Percentiles rank a stretch among this genome's conserved stretches.
Conservation (phyloP, 1,140 invertebrate genomes). For the Berghia stephanieae region DNA sequence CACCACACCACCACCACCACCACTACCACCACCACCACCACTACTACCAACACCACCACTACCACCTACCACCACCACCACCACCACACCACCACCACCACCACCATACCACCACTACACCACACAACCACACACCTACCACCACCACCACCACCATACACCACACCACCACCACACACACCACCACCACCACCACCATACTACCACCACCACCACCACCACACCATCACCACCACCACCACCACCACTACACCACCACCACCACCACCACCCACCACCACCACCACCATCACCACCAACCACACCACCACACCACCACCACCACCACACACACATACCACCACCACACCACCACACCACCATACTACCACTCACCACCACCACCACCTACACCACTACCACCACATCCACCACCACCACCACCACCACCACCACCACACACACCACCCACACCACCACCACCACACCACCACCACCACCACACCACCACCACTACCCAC, state of each 20-base stretch:
- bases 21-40: not conserved
- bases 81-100: conserved; percentile 6
- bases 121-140: conserved; percentile 5
- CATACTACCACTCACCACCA: too few relatives aligned
- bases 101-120: conserved; percentile 5
- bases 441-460: too few relatives aligned
- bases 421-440: not conserved
- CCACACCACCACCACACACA: not conserved
- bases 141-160: not conserved
- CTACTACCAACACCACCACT: not conserved
- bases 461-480: too few relatives aligned
- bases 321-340: not conserved
- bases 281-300: not conserved
- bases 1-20: not conserved
- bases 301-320: not conserved
- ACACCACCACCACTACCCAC: too few relatives aligned
- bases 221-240: not conserved
- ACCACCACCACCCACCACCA: not conserved
- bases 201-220: not conserved
- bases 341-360: too few relatives aligned
- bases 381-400: too few relatives aligned
- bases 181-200: not conserved
- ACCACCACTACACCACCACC: not conserved
- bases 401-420: not conserved
- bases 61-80: not conserved